Conservation (phyloP, 1,140 invertebrate genomes). For the Augochlora pura region DNA sequence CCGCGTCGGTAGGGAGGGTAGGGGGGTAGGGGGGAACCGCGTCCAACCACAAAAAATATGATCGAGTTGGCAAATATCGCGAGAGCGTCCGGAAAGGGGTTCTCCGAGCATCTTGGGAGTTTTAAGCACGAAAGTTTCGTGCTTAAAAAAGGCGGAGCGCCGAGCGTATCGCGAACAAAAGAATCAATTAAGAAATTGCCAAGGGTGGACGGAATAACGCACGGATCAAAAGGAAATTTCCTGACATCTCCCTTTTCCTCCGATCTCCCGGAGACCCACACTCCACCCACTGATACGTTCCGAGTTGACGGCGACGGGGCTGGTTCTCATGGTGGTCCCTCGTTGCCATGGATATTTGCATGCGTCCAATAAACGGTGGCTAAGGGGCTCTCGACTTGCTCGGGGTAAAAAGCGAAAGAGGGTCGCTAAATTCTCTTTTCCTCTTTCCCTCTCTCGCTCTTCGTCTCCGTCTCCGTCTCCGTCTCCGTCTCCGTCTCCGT, state of each 20-base stretch:
- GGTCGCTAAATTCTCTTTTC: constrained; percentile 72
- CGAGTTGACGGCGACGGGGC: constrained; percentile 42
- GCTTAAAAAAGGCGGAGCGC: no score
- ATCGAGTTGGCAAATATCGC: no score
- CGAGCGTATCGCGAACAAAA: constrained; percentile 13
- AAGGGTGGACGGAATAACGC: constrained; percentile 27
- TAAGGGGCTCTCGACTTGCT: constrained; percentile 79
- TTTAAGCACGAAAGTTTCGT: no score
- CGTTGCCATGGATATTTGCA: constrained; percentile 82
- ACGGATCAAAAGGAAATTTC: constrained; percentile 58
- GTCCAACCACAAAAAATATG: no score
- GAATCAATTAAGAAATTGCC: constrained; percentile 63
- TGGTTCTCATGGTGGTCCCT: constrained; percentile 56
- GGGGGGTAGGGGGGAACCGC: no score
- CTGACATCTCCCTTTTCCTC: constrained; percentile 14
- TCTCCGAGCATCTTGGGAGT: no score
- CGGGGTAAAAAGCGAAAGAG: constrained; percentile 78
- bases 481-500: neutral
- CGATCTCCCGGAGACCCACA: constrained; percentile 16
- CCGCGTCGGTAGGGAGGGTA: no score
- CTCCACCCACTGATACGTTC: constrained; percentile 36
- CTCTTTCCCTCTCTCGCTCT: constrained; percentile 1
- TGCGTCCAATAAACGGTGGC: constrained; percentile 81
- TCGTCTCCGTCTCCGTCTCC: no score
- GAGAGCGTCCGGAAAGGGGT: no score